phyloP scores from a whole-genome alignment of 2,888 invertebrate genomes.

The Dastarcus helophoroides region DNA sequence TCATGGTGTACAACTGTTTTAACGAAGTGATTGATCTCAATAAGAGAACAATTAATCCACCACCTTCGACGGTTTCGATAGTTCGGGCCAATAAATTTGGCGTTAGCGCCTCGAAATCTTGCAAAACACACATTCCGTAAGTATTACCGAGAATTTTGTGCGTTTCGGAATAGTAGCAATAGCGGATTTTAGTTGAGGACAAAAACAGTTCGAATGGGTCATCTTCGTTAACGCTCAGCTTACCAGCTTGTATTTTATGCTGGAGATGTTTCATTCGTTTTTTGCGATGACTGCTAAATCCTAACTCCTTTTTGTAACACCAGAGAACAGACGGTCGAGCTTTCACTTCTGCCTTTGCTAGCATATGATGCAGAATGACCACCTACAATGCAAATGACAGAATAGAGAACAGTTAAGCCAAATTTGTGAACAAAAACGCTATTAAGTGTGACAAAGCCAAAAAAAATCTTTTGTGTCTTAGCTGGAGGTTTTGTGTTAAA shows the following conservation, averaged over 20 bases:
- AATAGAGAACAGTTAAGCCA: no score
- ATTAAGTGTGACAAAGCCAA: no score
- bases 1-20: constrained; percentile 88
- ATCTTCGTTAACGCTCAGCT: constrained; percentile 82
- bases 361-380: constrained; percentile 93
- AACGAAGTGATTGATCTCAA: constrained; percentile 77
- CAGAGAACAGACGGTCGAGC: constrained; percentile 89
- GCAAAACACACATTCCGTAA: constrained; percentile 73
- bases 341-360: constrained; percentile 88
- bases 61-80: constrained; percentile 94
- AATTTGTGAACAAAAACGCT: no score
- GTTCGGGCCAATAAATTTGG: constrained; percentile 94
- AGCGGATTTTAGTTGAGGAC: constrained; percentile 91
- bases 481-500: no score
- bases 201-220: constrained; percentile 95
- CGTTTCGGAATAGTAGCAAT: constrained; percentile 94
- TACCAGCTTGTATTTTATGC: constrained; percentile 79
- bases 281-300: constrained; percentile 66
- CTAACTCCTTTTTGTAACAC: constrained; percentile 87
- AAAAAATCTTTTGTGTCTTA: no score
- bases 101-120: constrained; percentile 84
- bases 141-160: constrained; percentile 97
- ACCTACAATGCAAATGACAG: constrained; percentile 53
- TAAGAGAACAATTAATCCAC: constrained; percentile 68
- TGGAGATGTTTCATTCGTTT: constrained; percentile 78